These are phyloP conservation scores for Eilema caniola DNA, from an alignment of 2,888 invertebrate species.

Conservation along the genomic window DNA sequence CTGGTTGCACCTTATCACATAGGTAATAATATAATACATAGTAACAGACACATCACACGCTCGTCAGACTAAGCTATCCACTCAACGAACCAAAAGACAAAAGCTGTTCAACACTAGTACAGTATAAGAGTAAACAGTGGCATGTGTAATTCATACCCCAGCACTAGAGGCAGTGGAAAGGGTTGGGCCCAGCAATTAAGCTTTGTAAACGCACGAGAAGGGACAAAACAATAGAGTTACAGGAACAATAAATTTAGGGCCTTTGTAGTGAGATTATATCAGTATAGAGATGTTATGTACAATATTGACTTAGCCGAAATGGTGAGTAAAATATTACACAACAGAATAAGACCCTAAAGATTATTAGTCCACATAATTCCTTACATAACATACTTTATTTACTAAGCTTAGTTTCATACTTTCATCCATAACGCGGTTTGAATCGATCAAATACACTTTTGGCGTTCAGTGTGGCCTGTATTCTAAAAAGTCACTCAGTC, in stretches of 20 bases:
- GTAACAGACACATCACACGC: not conserved
- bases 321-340: constrained; percentile 4
- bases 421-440: too few relatives aligned
- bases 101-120: constrained; percentile 26
- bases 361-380: not conserved
- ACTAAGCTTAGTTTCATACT: not conserved
- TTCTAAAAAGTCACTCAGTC: too few relatives aligned
- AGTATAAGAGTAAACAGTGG: constrained; percentile 38
- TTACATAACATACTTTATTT: not conserved
- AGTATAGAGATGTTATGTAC: constrained; percentile 37
- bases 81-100: constrained; percentile 19
- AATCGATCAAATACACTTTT: too few relatives aligned
- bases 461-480: too few relatives aligned
- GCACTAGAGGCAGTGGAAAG: constrained; percentile 8
- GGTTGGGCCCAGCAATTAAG: constrained; percentile 40
- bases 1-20: too few relatives aligned
- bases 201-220: constrained; percentile 49
- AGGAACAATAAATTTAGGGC: constrained; percentile 62
- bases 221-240: constrained; percentile 58
- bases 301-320: constrained; percentile 48
- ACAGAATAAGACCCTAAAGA: not conserved
- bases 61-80: not conserved
- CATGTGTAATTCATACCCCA: constrained; percentile 39
- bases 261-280: constrained; percentile 57
- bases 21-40: not conserved